Evolutionary conservation across 2,113 vertebrate species (phyloP), one percentile per base, ranked within the genome.

Genomic region (Thomomys bottae): DNA sequence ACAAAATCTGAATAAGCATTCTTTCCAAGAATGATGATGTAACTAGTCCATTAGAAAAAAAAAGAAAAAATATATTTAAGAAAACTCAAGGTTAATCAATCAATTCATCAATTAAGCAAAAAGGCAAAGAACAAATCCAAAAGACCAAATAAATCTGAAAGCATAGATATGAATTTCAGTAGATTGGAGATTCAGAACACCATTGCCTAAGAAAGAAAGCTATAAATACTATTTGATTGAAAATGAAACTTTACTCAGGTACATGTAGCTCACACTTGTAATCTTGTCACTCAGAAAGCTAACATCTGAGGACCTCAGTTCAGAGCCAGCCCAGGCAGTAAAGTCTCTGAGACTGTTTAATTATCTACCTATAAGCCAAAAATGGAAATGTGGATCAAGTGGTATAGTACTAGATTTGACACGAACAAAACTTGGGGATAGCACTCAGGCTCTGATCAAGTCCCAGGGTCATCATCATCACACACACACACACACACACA

Each of bases 21-120:
- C 34, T 78, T 91, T 82, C 64, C 21, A 87, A 94, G 71, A 94
- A 67, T 28, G 28, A 28, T 78, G 8, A 84, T n/a, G 32, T 70
- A 75, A 92, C 45, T 75, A 12, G 2, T 28, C 18, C 49, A 54
- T 54, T 54, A 54, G 15, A 54, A 15, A 12, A 54, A 54, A 54
- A 2, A 18, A 54, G 15, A 17, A 54, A 17, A 54, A 15, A 54
- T 2, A 54, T 54, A 45, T 11, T 8, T 76, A 59, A 76, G 23
- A 42, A 87, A 68, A 8, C 34, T 10, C 66, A 77, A 45, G 24
- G 49, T 2, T 34, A 49, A 71, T 66, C 38, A 34, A 3, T 70
- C 34, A 34, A 3, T 81, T 28, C 57, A 26, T 12, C 61, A 18
- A 84, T 66, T 9, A 49, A 64, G 21, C n/a, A 32, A 72, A 28